phyloP scores from a whole-genome alignment of 2,797 vertebrate genomes.

The Sciaenops ocellatus region DNA sequence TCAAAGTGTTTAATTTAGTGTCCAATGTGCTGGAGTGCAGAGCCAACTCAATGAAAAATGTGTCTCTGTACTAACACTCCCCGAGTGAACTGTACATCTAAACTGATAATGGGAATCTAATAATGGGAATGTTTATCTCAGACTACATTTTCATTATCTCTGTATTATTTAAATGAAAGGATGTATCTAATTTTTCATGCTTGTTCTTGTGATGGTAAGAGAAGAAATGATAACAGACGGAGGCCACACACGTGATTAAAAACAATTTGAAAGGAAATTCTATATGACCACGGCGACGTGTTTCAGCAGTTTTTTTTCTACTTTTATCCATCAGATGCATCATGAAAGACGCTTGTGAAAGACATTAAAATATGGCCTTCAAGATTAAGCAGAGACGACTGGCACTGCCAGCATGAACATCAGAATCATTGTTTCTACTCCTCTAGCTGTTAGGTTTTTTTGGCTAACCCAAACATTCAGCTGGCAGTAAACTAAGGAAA shows the following conservation, averaged over 20 bases:
- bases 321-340: not conserved
- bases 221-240: conserved; percentile 20
- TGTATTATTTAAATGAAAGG: conserved; percentile 21
- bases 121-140: conserved; percentile 37
- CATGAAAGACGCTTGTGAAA: not conserved
- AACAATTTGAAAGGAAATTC: not conserved
- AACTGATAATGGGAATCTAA: conserved; percentile 26
- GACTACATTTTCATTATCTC: conserved; percentile 4
- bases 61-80: not conserved
- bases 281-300: not conserved
- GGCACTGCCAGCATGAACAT: not conserved
- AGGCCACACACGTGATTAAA: conserved; percentile 1
- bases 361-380: not conserved
- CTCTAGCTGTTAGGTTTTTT: conserved; percentile 15
- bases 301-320: not conserved
- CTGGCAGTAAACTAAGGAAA: conserved; percentile 13
- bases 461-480: conserved; percentile 12
- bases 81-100: not conserved
- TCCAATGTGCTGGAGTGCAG: not conserved
- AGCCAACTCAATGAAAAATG: conserved; percentile 1
- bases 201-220: not conserved
- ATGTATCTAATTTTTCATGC: conserved; percentile 27
- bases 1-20: not conserved
- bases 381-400: conserved; percentile 13
- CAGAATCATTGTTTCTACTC: conserved; percentile 32